Evolutionary conservation across 2,797 vertebrate species (phyloP), one percentile per base, ranked within the genome.

Genomic region (Parauchenoglanis ngamensis): DNA sequence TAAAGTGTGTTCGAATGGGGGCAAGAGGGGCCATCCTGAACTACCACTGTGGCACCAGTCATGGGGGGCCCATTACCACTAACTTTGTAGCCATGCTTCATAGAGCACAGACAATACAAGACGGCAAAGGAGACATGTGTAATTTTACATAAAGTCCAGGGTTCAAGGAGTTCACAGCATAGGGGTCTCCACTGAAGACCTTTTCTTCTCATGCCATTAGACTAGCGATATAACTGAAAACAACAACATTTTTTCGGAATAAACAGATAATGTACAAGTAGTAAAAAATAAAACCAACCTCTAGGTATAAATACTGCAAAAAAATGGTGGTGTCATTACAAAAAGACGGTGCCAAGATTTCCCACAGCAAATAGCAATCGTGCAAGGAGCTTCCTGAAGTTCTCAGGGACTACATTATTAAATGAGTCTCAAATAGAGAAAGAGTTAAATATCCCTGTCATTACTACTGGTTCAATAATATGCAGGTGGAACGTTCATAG

Each of bases 31-130:
- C 49, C 87, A 85, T 80, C 67, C 70, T 54, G 65, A 46, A 73
- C 54, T 78, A 77, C 23, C 40, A 19, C 28, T 56, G 49, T 54
- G 68, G 67, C 25, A 63, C 31, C 61, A 52, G 76, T 63, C 54
- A 44, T 61, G 73, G 78, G 79, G 84, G 70, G 56, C n/a, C n/a
- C 49, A 65, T 70, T 63, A 80, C 59, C 46, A 77, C 82, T 85
- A 35, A 57, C 44, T 88, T 80, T 86, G 76, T 65, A 65, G 80
- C 72, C 44, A 77, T 86, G 85, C 84, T 87, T 87, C 86, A 83
- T 77, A 86, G 80, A 79, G 84, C 83, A 85, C 57, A 87, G 68
- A 78, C 44, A 77, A 82, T 77, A 87, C 83, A 82, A 40, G 80
- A 83, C 23, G 61, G 44, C 77, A 89, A 83, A 10, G 82, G 86